Percentiles rank a stretch among this genome's conserved stretches.
phyloP scores from a whole-genome alignment of 2,888 invertebrate species.

The Callinectes sapidus region DNA sequence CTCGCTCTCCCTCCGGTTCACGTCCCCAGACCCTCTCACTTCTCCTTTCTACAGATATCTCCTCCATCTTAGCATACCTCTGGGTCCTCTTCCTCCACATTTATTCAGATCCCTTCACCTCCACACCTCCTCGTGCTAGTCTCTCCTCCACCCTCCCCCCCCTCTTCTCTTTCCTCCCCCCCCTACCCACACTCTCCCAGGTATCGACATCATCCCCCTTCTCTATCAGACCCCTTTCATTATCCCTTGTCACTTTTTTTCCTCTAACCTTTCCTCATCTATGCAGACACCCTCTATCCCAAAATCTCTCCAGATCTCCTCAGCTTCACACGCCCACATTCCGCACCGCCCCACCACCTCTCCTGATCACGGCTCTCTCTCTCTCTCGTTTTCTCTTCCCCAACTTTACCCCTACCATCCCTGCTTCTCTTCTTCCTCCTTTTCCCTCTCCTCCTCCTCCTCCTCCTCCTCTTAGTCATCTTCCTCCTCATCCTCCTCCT shows the following conservation, averaged over 20 bases:
- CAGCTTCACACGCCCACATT: background rate
- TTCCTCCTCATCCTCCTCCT: background rate
- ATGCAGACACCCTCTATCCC: slow-evolving; percentile 22
- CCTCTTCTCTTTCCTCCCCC: background rate
- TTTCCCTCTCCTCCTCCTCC: background rate
- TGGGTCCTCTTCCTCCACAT: slow-evolving; percentile 3
- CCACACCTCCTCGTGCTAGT: background rate
- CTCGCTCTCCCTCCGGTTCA: background rate
- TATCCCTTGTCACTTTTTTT: slow-evolving; percentile 26
- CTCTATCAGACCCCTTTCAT: slow-evolving; percentile 32
- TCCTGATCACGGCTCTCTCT: background rate
- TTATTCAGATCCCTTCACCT: slow-evolving; percentile 28
- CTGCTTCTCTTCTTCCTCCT: background rate
- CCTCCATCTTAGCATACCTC: background rate
- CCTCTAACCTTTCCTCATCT: slow-evolving; percentile 25
- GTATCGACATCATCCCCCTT: slow-evolving; percentile 19
- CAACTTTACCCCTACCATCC: background rate
- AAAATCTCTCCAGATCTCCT: slow-evolving; percentile 26
- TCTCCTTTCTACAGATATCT: background rate
- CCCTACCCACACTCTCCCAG: background rate
- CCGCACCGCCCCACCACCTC: background rate
- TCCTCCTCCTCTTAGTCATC: background rate
- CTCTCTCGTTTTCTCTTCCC: background rate
- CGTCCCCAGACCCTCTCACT: background rate
- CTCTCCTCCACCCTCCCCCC: background rate